Evolutionary conservation across 2,888 invertebrate species (phyloP), one percentile per base, ranked within the genome.

Genomic region (Junonia oenone): DNA sequence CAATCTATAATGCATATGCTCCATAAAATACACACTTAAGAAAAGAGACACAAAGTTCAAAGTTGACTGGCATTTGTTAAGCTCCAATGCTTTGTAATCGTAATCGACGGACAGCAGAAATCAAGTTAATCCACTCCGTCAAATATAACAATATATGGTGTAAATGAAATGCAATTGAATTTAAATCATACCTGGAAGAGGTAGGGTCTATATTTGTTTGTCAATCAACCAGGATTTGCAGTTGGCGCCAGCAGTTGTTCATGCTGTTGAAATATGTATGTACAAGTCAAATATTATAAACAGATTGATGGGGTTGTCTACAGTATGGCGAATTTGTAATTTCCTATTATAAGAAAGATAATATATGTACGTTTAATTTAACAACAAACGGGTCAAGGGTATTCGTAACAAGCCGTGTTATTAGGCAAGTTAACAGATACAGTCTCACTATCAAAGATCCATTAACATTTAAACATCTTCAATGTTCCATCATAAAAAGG

Each of bases 31-130:
- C 49, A 56, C 38, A 63, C 63, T 70, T 67, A 51, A n/a, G 2
- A 58, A 17, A 1, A 13, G 59, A 9, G 52, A n/a, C 15, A 51
- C 71, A 80, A 65, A 71, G 74, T 63, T 67, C 66, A 72, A 67
- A 72, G 63, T 76, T 45, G 60, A 65, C 63, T 62, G 45, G 48
- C 27, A 38, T 40, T 11, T 48, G 49, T 58, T 46, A 47, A 47
- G 60, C 45, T 63, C 55, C 53, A 60, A 40, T 45, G 37, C 49
- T 58, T 43, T 56, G 64, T 59, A 59, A 59, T 58, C 54, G 45
- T 49, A 55, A 45, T 37, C 37, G 49, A 29, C 49, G 35, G 72
- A 83, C 82, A 82, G 81, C 81, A 72, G 75, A 53, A 38, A 57
- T 57, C 52, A 53, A 53, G 51, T 57, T 38, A 48, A 45, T 49